Percentiles rank a stretch among this genome's conserved stretches.
phyloP scores from a whole-genome alignment of 2,888 invertebrate species.

The Mongoloraphidia duomilia region DNA sequence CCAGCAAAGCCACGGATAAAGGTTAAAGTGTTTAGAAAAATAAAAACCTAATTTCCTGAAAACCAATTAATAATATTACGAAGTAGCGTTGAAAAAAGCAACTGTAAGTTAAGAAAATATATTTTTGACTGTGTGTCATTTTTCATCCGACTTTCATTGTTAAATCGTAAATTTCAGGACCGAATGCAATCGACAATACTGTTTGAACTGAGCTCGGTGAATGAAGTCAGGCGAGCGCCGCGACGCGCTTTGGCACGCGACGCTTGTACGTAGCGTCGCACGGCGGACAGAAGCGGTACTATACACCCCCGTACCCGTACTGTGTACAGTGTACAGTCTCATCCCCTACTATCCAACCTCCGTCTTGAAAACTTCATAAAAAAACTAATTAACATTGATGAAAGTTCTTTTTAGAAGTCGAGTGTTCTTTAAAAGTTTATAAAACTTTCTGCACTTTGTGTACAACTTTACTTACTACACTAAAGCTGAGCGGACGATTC shows the following conservation, averaged over 20 bases:
- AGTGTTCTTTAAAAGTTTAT: slow-evolving; percentile 6
- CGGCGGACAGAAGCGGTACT: slow-evolving; percentile 20
- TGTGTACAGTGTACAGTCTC: not conserved
- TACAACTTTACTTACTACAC: no score
- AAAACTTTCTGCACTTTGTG: slow-evolving; percentile 1
- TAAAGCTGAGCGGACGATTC: no score
- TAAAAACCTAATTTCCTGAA: no score
- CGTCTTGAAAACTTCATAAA: slow-evolving; percentile 7
- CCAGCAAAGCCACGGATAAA: no score
- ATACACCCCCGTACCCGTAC: slow-evolving; percentile 1
- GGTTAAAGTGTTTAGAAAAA: no score
- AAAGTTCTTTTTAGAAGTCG: slow-evolving; percentile 5
- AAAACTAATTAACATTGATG: slow-evolving; percentile 8
- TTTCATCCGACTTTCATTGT: no score
- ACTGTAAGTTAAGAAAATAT: no score
- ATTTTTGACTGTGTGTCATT: no score
- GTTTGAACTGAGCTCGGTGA: not conserved
- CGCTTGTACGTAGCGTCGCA: slow-evolving; percentile 27
- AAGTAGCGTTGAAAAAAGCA: no score
- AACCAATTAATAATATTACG: no score
- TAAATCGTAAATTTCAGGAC: no score
- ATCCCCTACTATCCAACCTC: not conserved
- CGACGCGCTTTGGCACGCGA: slow-evolving; percentile 2
- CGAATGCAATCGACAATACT: not conserved
- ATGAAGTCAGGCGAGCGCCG: not conserved